phyloP scores from a whole-genome alignment of 1,140 invertebrate species.

The Cotesia vestalis region DNA sequence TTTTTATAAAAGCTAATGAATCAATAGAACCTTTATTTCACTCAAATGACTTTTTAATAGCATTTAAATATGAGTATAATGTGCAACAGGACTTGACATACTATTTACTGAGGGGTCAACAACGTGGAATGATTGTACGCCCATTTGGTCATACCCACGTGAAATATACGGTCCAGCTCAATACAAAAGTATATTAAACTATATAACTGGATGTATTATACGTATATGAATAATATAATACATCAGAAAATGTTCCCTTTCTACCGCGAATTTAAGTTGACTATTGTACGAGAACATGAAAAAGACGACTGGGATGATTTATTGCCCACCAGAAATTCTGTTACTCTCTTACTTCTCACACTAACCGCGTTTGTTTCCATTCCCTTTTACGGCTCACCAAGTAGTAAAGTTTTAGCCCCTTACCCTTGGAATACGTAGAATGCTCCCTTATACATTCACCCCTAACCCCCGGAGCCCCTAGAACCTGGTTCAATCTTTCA shows the following conservation, averaged over 20 bases:
- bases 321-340: slow-evolving; percentile 65
- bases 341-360: slow-evolving; percentile 58
- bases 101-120: slow-evolving; percentile 28
- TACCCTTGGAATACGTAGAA: neutral
- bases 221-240: no score
- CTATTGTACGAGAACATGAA: slow-evolving; percentile 43
- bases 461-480: neutral
- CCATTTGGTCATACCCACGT: slow-evolving; percentile 4
- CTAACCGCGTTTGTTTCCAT: slow-evolving; percentile 65
- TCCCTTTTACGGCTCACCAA: slow-evolving; percentile 64
- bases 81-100: slow-evolving; percentile 25
- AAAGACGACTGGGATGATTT: slow-evolving; percentile 62
- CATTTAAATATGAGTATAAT: neutral
- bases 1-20: no score
- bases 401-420: slow-evolving; percentile 30
- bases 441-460: neutral
- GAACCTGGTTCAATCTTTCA: neutral
- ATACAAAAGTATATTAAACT: neutral
- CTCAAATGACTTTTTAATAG: slow-evolving; percentile 7
- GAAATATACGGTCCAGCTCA: slow-evolving; percentile 1
- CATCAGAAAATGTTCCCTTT: neutral
- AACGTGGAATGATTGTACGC: slow-evolving; percentile 25
- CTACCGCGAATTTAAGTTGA: no score
- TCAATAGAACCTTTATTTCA: no score
- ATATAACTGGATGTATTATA: no score